Evolutionary conservation across 2,888 invertebrate species (phyloP).

Genomic region (Bibio marci): DNA sequence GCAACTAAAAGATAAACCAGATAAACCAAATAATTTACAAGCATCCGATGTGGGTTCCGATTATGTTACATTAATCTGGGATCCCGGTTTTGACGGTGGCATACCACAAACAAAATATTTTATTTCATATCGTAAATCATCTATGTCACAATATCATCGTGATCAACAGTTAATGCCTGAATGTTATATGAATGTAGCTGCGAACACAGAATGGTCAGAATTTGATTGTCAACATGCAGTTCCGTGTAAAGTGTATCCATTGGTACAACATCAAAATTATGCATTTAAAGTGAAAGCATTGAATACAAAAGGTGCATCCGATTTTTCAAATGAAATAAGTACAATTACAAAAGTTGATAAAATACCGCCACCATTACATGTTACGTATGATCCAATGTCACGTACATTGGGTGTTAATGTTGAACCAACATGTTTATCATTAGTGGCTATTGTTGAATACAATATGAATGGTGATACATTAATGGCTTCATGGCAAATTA

Average conservation of each 20-base stretch:
- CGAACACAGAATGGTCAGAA: constrained; percentile 56
- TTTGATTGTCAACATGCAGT: constrained; percentile 71
- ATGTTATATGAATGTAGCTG: constrained; percentile 38
- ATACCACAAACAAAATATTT: constrained; percentile 73
- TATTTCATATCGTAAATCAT: constrained; percentile 59
- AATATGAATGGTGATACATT: constrained; percentile 40
- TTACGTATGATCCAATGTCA: constrained; percentile 65
- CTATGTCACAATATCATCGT: constrained; percentile 27
- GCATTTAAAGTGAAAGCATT: constrained; percentile 78
- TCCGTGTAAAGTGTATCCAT: constrained; percentile 72
- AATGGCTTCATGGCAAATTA: constrained; percentile 46
- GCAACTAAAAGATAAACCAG: constrained; percentile 77
- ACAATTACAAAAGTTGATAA: constrained; percentile 71
- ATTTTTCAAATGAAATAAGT: constrained; percentile 68
- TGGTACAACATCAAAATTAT: constrained; percentile 76
- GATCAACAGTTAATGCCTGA: constrained; percentile 43
- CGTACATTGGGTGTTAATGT: constrained; percentile 62
- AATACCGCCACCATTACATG: constrained; percentile 63
- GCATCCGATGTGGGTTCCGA: constrained; percentile 61
- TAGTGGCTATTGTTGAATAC: constrained; percentile 60
- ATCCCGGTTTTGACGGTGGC: constrained; percentile 82
- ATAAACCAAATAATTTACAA: constrained; percentile 55
- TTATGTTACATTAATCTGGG: constrained; percentile 68
- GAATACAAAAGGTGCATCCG: constrained; percentile 75
- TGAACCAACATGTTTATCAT: constrained; percentile 57